A percentile compares a stretch with the other conserved stretches of the same genome.
Conservation (phyloP, 2,888 invertebrate species). For the Acanthosepion esculentum region DNA sequence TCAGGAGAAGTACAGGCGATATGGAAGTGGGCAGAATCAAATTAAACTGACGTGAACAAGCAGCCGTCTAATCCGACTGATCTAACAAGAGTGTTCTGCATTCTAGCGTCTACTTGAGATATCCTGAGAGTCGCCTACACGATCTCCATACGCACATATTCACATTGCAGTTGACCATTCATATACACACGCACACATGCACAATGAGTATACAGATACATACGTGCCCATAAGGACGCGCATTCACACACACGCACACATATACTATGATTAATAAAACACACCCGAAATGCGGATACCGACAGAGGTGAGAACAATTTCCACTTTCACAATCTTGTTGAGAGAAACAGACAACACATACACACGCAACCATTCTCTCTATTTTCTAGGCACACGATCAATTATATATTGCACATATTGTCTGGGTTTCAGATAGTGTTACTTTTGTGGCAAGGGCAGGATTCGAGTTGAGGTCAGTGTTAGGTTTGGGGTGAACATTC, state of each 20-base stretch:
- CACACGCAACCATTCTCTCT: too few relatives aligned
- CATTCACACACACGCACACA: background rate
- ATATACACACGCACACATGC: background rate
- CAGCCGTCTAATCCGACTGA: background rate
- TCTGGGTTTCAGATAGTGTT: too few relatives aligned
- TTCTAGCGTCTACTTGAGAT: background rate
- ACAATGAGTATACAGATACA: background rate
- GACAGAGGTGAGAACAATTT: too few relatives aligned
- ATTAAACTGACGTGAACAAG: conserved; percentile 33
- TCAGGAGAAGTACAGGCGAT: background rate
- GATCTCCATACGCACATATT: background rate
- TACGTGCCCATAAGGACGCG: background rate
- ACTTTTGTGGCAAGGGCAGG: too few relatives aligned
- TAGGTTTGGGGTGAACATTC: too few relatives aligned
- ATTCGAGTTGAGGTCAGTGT: too few relatives aligned
- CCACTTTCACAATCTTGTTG: too few relatives aligned
- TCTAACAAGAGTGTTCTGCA: background rate
- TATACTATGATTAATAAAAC: background rate
- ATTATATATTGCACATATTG: too few relatives aligned
- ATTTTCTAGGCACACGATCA: too few relatives aligned
- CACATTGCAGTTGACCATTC: background rate
- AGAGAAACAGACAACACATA: too few relatives aligned
- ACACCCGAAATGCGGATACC: too few relatives aligned
- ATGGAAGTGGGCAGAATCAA: background rate
- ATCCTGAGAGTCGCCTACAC: background rate